These are phyloP conservation scores for Mesopsocus fuscifrons DNA, from an alignment of 2,888 invertebrate species.

Conservation along the genomic window DNA sequence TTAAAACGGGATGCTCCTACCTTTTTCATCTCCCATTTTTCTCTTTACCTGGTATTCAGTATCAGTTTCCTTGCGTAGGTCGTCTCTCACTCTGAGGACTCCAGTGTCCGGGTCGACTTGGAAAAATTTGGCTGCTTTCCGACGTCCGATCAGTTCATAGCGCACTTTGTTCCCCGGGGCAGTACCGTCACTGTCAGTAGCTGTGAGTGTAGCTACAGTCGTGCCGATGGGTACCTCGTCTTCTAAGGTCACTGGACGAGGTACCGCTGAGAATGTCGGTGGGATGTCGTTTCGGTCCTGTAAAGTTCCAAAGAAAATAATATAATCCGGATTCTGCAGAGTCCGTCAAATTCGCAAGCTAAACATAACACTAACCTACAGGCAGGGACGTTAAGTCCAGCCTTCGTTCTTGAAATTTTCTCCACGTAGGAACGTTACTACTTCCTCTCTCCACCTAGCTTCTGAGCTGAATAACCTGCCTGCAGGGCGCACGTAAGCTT, in stretches of 20 bases:
- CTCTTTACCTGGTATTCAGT: slow-evolving; percentile 65
- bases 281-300: slow-evolving; percentile 78
- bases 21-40: no score
- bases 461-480: no score
- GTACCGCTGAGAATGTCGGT: slow-evolving; percentile 66
- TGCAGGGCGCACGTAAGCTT: no score
- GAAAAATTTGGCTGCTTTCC: slow-evolving; percentile 69
- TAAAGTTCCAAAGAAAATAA: no score
- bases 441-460: no score
- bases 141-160: slow-evolving; percentile 65
- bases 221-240: slow-evolving; percentile 70
- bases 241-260: slow-evolving; percentile 64
- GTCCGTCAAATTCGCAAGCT: no score
- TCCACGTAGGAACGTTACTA: no score
- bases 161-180: slow-evolving; percentile 57
- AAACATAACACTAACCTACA: no score
- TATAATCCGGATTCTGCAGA: no score
- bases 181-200: slow-evolving; percentile 69
- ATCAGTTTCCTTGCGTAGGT: slow-evolving; percentile 65
- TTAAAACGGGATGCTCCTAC: no score
- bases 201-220: slow-evolving; percentile 55
- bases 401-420: no score
- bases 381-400: no score
- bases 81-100: slow-evolving; percentile 58
- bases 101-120: slow-evolving; percentile 74